Conservation (phyloP, 1,140 invertebrate species). For the Hycleus cichorii region DNA sequence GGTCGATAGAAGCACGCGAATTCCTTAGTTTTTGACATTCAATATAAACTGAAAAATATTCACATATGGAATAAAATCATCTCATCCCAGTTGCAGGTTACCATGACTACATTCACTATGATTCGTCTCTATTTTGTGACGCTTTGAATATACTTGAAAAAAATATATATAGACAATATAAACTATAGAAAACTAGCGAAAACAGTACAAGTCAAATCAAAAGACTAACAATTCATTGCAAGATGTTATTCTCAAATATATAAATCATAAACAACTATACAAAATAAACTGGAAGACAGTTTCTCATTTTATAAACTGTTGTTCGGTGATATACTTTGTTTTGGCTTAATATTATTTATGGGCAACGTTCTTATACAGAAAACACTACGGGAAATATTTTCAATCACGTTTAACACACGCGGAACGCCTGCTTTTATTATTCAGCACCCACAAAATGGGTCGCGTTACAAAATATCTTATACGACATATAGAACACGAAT, state of each 20-base stretch:
- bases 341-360: slow-evolving; percentile 10
- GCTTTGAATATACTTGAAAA: too few relatives aligned
- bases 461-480: too few relatives aligned
- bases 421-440: too few relatives aligned
- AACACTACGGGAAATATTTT: slow-evolving; percentile 4
- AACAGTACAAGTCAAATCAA: slow-evolving; percentile 1
- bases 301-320: slow-evolving; percentile 13
- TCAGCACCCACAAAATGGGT: too few relatives aligned
- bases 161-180: too few relatives aligned
- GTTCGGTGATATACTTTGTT: slow-evolving; percentile 13
- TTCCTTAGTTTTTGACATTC: slow-evolving; percentile 10
- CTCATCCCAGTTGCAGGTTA: slow-evolving; percentile 7
- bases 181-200: too few relatives aligned
- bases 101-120: slow-evolving; percentile 1
- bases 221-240: slow-evolving; percentile 15
- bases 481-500: too few relatives aligned
- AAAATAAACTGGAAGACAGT: slow-evolving; percentile 8
- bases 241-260: slow-evolving; percentile 4
- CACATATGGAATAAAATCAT: slow-evolving; percentile 1
- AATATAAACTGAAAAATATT: slow-evolving; percentile 9
- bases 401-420: slow-evolving; percentile 2
- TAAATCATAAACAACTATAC: slow-evolving; percentile 12
- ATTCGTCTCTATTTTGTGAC: background rate
- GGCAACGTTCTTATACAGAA: slow-evolving; percentile 3
- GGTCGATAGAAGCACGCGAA: background rate